Conservation (phyloP, 1,140 invertebrate genomes). For the Bombyx mori region DNA sequence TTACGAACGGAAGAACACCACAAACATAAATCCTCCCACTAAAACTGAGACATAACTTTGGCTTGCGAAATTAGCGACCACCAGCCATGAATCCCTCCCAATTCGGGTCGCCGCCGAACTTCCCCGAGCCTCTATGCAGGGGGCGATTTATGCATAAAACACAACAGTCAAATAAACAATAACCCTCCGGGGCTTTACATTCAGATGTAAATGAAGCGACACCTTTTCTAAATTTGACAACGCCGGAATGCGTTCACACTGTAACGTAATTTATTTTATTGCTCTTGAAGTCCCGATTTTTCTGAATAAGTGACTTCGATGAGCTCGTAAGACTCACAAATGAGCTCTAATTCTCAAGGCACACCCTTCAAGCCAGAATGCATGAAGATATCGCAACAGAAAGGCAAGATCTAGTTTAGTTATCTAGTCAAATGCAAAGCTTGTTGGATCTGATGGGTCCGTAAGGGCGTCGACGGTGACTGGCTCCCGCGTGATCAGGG, state of each 20-base stretch:
- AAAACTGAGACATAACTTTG: background rate
- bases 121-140: background rate
- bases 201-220: constrained; percentile 12
- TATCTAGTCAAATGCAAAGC: background rate
- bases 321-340: background rate
- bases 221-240: constrained; percentile 1
- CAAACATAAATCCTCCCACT: background rate
- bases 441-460: too few species aligned
- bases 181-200: constrained; percentile 5
- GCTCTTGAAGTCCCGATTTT: background rate
- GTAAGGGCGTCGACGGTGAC: too few species aligned
- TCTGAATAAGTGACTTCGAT: background rate
- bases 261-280: background rate
- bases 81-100: background rate
- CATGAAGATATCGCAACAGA: background rate
- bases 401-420: background rate
- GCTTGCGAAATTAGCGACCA: background rate
- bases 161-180: constrained; percentile 6
- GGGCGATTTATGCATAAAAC: constrained; percentile 5
- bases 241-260: background rate
- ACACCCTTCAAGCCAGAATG: background rate
- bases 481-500: too few species aligned
- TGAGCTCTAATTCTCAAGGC: background rate
- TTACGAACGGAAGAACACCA: background rate
- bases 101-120: background rate